These are phyloP conservation scores for Platyscapa corneri DNA, from an alignment of 1,140 invertebrate species.

Conservation along the genomic window DNA sequence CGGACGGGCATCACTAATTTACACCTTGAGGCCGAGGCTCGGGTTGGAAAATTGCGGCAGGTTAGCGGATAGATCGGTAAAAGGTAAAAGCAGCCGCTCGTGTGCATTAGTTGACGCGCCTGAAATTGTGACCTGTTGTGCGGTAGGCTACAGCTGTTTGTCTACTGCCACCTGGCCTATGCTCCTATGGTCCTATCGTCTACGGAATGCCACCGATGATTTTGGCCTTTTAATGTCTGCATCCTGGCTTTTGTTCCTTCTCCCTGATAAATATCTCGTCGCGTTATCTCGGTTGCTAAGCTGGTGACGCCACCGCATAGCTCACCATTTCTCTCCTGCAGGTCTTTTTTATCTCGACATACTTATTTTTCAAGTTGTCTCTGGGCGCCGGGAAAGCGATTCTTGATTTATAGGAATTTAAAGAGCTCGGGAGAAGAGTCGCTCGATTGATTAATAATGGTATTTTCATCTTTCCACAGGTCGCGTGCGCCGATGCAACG, in stretches of 20 bases:
- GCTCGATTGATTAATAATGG: not conserved
- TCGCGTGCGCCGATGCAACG: too few relatives aligned
- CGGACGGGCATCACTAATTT: not conserved
- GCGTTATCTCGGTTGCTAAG: not conserved
- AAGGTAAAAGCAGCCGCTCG: not conserved
- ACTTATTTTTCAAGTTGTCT: not conserved
- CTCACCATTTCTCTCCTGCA: not conserved
- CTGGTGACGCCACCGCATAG: not conserved
- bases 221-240: constrained; percentile 13
- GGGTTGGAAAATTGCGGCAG: not conserved
- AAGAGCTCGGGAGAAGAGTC: not conserved
- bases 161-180: not conserved
- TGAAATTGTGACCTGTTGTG: constrained; percentile 5
- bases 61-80: not conserved
- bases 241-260: not conserved
- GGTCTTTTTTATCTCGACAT: not conserved
- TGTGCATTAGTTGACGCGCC: not conserved
- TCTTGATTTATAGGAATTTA: not conserved
- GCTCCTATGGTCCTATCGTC: too few relatives aligned
- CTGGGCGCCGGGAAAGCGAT: not conserved
- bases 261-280: not conserved
- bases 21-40: not conserved
- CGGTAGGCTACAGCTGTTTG: not conserved
- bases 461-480: not conserved
- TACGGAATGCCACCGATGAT: constrained; percentile 8